A percentile compares a stretch with the other conserved stretches of the same genome.
Evolutionary conservation across 2,888 invertebrate genomes (phyloP).

Genomic region (Pterostichus madidus): DNA sequence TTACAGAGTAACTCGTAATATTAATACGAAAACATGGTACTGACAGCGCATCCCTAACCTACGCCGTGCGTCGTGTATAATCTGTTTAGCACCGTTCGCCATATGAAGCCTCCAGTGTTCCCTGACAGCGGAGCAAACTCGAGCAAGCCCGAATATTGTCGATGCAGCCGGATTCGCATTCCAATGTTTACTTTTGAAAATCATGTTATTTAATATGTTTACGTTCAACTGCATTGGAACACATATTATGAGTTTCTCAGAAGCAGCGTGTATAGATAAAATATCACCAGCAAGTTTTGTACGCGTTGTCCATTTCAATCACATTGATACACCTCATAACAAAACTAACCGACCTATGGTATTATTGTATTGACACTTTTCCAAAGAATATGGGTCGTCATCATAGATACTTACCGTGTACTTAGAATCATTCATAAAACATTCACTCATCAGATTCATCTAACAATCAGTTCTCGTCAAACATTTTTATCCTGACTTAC

Average conservation of each 20-base stretch:
- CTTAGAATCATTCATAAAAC: too few species aligned
- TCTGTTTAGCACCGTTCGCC: constrained; percentile 26
- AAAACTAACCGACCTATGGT: too few species aligned
- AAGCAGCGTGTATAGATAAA: constrained; percentile 6
- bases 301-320: neutral
- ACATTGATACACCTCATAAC: too few species aligned
- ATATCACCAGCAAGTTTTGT: constrained; percentile 1
- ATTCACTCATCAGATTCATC: too few species aligned
- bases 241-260: constrained; percentile 48
- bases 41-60: constrained; percentile 43
- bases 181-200: constrained; percentile 45
- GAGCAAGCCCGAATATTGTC: constrained; percentile 15
- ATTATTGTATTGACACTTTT: too few species aligned
- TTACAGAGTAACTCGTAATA: constrained; percentile 44
- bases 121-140: neutral
- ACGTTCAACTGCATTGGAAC: constrained; percentile 57
- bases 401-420: too few species aligned
- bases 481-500: too few species aligned
- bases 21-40: constrained; percentile 53
- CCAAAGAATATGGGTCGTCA: too few species aligned
- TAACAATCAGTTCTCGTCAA: too few species aligned
- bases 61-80: constrained; percentile 30
- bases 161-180: constrained; percentile 21
- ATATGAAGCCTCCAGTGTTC: constrained; percentile 5
- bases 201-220: constrained; percentile 63